phyloP scores from a whole-genome alignment of 1,140 invertebrate genomes.

The Zaprionus tsacasi region DNA sequence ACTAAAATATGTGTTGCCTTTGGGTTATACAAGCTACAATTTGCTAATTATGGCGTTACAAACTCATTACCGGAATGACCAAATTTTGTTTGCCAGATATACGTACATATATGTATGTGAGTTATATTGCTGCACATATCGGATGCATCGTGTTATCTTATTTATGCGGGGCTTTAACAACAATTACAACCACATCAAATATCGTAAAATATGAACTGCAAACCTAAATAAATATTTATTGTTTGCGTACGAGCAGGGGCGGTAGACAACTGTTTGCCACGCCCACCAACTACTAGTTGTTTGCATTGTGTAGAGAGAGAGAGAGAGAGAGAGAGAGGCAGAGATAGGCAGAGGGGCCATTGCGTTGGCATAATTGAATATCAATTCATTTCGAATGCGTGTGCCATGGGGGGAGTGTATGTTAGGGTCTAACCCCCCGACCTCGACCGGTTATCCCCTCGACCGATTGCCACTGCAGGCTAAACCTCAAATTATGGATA shows the following conservation, averaged over 20 bases:
- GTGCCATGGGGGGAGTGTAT: slow-evolving; percentile 17
- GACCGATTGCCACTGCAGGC: slow-evolving; percentile 22
- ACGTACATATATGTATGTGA: neutral
- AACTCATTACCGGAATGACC: slow-evolving; percentile 2
- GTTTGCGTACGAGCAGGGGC: slow-evolving; percentile 48
- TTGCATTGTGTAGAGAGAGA: slow-evolving; percentile 22
- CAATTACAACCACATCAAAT: slow-evolving; percentile 58
- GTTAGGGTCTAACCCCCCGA: neutral
- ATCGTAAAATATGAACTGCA: slow-evolving; percentile 79
- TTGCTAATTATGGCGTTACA: neutral
- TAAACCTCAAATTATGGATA: slow-evolving; percentile 55
- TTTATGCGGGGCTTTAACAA: slow-evolving; percentile 51
- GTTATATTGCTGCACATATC: slow-evolving; percentile 10
- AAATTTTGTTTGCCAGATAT: neutral
- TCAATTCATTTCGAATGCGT: slow-evolving; percentile 73
- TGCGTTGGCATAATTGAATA: slow-evolving; percentile 77
- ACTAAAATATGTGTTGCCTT: neutral
- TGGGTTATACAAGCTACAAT: neutral
- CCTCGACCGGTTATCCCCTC: neutral
- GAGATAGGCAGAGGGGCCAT: neutral
- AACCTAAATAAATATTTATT: slow-evolving; percentile 82
- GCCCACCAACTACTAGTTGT: slow-evolving; percentile 21
- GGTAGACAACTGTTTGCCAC: slow-evolving; percentile 22
- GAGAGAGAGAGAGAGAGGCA: neutral
- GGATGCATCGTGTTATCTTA: slow-evolving; percentile 30